Base-by-base conservation (phyloP, 35 echinoderm and acorn worm genomes). In the Apostichopus japonicus region DNA sequence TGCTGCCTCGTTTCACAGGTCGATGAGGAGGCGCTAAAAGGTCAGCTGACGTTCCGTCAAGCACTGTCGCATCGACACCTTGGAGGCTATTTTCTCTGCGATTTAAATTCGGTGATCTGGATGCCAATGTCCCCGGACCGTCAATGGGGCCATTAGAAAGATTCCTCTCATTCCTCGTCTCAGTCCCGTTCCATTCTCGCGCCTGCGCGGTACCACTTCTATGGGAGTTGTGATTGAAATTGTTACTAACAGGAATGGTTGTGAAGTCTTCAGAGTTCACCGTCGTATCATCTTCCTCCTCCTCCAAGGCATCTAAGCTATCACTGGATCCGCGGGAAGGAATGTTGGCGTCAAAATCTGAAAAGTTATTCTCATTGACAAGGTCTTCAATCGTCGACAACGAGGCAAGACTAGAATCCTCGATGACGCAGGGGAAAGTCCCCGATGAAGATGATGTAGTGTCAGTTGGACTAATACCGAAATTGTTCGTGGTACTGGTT, bases 391-490 rank as follows among this genome's bases (percentile, higher is more conserved):
- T 91, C 23, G 90, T 91, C 17, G 90, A 91, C 23, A 91, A 33
- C 1, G 90, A 91, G 51, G 72, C 90, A 23, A 91, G 77, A 79
- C 90, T 91, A 4, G 90, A 91, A 54, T 91, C 90, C 13, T 91
- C 90, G 17, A 91, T 78, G 77, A 91, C 76, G 53, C 90, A 91
- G 5, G 90, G 90, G 67, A 91, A 91, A 91, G 90, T 91, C 71
- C 90, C 90, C 2, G 90, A 89, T 65, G 86, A 91, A 33, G 90
- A 91, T 19, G 90, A 91, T 6, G 77, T 59, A 5, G 90, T 91
- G 55, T 91, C 77, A 22, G 54, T 73, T 14, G 77, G 55, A 53
- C 54, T 79, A 5, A 14, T 78, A 15, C 8, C 52, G 72, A 15
- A 51, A 19, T 22, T 24, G 51, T 5, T 89, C 22, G 15, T 65